Evolutionary conservation across 2,888 invertebrate species (phyloP).

Genomic region (Tanytarsus gracilentus): DNA sequence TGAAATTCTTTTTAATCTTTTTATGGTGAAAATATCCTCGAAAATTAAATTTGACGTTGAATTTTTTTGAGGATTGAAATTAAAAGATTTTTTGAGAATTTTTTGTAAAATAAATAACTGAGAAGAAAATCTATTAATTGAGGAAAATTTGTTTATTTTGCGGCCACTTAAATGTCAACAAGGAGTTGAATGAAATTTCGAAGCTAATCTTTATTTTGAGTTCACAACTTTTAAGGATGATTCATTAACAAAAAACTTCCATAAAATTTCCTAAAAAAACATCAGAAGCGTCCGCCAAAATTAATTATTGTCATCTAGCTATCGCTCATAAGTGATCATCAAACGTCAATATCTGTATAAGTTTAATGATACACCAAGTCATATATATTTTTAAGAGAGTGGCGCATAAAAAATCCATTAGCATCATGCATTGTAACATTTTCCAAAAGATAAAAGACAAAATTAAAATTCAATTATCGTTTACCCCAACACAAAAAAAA

Average conservation of each 20-base stretch:
- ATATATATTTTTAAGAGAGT: slow-evolving; percentile 4
- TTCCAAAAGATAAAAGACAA: background rate
- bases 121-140: too few relatives aligned
- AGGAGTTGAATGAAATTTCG: background rate
- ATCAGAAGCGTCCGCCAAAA: background rate
- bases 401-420: slow-evolving; percentile 12
- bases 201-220: background rate
- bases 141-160: background rate
- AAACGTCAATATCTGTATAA: too few relatives aligned
- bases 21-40: too few relatives aligned
- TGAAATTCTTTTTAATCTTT: too few relatives aligned
- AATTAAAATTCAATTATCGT: background rate
- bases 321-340: background rate
- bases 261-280: background rate
- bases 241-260: background rate
- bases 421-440: too few relatives aligned
- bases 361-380: slow-evolving; percentile 13
- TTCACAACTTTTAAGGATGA: background rate
- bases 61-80: too few relatives aligned
- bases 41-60: too few relatives aligned
- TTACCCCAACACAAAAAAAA: background rate
- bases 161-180: slow-evolving; percentile 15
- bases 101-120: too few relatives aligned
- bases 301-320: background rate
- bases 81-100: too few relatives aligned